Evolutionary conservation across 2,113 vertebrate species (phyloP).

Genomic region (Melanotaenia duboulayi): DNA sequence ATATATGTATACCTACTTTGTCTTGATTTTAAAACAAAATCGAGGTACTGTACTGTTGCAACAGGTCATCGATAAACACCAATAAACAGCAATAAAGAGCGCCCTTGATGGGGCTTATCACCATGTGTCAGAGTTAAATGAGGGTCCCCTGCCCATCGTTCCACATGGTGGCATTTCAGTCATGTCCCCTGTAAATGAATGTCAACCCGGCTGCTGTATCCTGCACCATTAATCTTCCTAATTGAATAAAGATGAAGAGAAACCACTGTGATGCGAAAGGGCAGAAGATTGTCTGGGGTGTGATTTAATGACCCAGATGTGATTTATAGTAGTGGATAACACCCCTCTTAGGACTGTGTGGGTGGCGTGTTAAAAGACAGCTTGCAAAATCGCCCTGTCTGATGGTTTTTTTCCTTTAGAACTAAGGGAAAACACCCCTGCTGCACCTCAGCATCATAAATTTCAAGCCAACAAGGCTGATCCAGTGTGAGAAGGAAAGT

Average conservation of each 20-base stretch:
- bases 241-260: conserved; percentile 79
- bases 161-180: conserved; percentile 64
- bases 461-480: conserved; percentile 51
- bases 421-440: conserved; percentile 43
- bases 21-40: background rate
- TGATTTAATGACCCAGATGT: conserved; percentile 69
- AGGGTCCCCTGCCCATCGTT: conserved; percentile 19
- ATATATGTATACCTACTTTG: no score
- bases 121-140: conserved; percentile 38
- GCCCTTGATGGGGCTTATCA: conserved; percentile 24
- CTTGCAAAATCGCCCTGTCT: conserved; percentile 66
- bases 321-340: conserved; percentile 76
- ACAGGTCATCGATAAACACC: conserved; percentile 47
- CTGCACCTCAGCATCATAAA: conserved; percentile 72
- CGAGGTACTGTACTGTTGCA: background rate
- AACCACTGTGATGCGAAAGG: conserved; percentile 71
- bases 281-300: conserved; percentile 67
- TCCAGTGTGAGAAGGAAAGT: conserved; percentile 37
- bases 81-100: conserved; percentile 15
- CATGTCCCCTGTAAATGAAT: conserved; percentile 55
- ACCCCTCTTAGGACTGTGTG: conserved; percentile 58
- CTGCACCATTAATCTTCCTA: conserved; percentile 68
- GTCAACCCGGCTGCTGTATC: conserved; percentile 59
- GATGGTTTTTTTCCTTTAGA: conserved; percentile 32
- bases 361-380: conserved; percentile 69